Conservation (phyloP, 2,888 invertebrate species). For the Myopa testacea region DNA sequence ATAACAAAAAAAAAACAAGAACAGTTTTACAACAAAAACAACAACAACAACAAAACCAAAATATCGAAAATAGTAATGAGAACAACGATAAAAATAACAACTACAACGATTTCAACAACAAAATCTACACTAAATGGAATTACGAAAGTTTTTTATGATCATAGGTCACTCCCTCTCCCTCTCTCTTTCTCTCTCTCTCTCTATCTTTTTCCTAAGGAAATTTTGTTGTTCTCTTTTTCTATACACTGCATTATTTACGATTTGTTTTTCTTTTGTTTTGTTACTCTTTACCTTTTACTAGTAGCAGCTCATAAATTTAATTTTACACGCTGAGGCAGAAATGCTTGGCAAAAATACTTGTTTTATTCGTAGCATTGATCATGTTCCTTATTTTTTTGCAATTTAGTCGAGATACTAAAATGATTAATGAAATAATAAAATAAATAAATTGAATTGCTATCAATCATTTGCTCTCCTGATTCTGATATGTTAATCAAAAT, state of each 20-base stretch:
- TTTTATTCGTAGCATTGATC: too few relatives aligned
- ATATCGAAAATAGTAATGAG: slow-evolving; percentile 2
- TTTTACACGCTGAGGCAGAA: too few relatives aligned
- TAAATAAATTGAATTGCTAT: too few relatives aligned
- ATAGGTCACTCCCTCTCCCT: neutral
- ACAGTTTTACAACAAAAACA: neutral
- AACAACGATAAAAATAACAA: neutral
- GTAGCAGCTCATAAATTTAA: too few relatives aligned
- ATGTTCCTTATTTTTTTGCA: neutral
- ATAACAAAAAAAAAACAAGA: neutral
- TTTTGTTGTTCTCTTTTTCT: neutral
- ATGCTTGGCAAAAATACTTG: neutral
- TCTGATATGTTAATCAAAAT: too few relatives aligned
- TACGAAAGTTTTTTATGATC: slow-evolving; percentile 10
- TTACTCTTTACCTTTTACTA: too few relatives aligned
- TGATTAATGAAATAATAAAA: too few relatives aligned
- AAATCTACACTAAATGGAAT: slow-evolving; percentile 12
- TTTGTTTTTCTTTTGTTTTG: too few relatives aligned
- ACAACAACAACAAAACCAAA: slow-evolving; percentile 9
- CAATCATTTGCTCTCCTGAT: too few relatives aligned
- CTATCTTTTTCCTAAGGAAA: neutral
- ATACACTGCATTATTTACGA: too few relatives aligned
- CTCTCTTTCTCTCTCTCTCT: too few relatives aligned
- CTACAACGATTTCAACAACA: neutral
- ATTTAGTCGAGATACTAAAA: too few relatives aligned